A percentile compares a stretch with the other conserved stretches of the same genome.
phyloP scores from a whole-genome alignment of 2,888 invertebrate species.

The Tipula helvola region DNA sequence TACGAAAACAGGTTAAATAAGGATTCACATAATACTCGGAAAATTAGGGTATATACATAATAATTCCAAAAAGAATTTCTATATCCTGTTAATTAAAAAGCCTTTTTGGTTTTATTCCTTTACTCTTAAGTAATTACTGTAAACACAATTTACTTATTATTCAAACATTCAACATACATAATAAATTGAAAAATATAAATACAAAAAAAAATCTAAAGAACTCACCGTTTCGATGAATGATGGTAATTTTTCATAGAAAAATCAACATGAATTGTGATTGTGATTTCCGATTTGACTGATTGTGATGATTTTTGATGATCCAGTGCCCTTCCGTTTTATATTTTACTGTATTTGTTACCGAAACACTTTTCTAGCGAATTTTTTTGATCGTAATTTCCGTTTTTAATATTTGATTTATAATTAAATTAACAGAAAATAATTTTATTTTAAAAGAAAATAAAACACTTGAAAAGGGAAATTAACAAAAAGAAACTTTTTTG shows the following conservation, averaged over 20 bases:
- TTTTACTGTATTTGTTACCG: neutral
- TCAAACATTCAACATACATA: neutral
- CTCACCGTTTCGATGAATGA: neutral
- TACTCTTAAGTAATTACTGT: neutral
- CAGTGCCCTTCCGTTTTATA: neutral
- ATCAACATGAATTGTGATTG: neutral
- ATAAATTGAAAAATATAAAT: neutral
- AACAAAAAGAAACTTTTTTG: neutral
- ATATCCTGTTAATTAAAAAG: neutral
- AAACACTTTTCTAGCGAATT: too few relatives aligned
- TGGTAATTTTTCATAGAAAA: conserved; percentile 4
- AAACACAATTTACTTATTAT: neutral
- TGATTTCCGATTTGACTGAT: neutral
- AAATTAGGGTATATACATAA: neutral
- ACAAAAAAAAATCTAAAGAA: neutral
- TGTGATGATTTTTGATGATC: neutral
- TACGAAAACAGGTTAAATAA: too few relatives aligned
- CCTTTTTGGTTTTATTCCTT: neutral
- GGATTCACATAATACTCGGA: too few relatives aligned
- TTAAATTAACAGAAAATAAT: neutral
- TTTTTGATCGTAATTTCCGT: neutral
- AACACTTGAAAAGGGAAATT: neutral
- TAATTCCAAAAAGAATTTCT: neutral
- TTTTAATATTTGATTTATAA: neutral
- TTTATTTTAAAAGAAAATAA: neutral